These are phyloP conservation scores for Mellilla xanthometata DNA, from an alignment of 2,888 invertebrate species.

Conservation along the genomic window DNA sequence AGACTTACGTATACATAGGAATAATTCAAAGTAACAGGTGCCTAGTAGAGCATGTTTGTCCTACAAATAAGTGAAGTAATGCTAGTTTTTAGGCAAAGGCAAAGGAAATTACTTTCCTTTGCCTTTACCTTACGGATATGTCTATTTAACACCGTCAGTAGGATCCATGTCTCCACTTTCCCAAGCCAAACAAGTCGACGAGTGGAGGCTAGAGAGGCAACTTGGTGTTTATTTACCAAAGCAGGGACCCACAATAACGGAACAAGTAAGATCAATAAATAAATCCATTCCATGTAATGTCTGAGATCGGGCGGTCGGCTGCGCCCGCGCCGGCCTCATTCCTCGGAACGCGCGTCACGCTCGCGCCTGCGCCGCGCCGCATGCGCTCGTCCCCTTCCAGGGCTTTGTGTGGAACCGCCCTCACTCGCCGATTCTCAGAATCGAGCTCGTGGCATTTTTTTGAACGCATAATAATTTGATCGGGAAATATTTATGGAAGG, in stretches of 20 bases:
- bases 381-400: conserved; percentile 49
- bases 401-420: conserved; percentile 76
- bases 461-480: conserved; percentile 79
- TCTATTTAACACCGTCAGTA: conserved; percentile 45
- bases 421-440: conserved; percentile 69
- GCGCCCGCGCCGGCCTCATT: conserved; percentile 64
- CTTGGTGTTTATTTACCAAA: conserved; percentile 61
- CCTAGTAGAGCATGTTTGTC: conserved; percentile 28
- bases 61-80: conserved; percentile 31
- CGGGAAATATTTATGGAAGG: conserved; percentile 82
- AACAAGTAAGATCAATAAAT: conserved; percentile 76
- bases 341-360: conserved; percentile 62
- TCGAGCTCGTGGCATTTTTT: conserved; percentile 77
- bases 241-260: conserved; percentile 65
- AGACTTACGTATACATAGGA: too few species aligned
- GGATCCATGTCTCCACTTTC: conserved; percentile 37
- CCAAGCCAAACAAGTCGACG: conserved; percentile 44
- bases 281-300: conserved; percentile 78
- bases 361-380: conserved; percentile 35
- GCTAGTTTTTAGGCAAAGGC: conserved; percentile 26
- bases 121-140: conserved; percentile 43
- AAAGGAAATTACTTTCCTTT: too few species aligned
- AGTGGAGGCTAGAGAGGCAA: conserved; percentile 40
- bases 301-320: conserved; percentile 63
- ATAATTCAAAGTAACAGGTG: conserved; percentile 30